These are phyloP conservation scores for Ctenosaura bakeri DNA, from an alignment of 2,797 vertebrate genomes.

Conservation along the genomic window DNA sequence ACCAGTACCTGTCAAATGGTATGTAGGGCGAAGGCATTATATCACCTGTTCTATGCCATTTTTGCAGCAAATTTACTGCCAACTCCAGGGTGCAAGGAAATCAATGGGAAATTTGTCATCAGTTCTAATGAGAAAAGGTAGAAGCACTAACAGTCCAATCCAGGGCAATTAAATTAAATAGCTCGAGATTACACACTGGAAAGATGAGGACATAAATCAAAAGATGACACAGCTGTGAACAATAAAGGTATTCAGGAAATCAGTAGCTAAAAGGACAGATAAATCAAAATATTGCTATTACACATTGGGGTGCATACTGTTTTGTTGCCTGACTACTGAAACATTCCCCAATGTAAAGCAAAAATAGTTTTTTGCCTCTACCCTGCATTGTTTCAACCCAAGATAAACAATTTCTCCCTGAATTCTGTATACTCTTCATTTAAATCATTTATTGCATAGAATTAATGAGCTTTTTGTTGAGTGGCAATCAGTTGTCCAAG, in stretches of 20 bases:
- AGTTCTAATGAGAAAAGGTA: conserved; percentile 5
- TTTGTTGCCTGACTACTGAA: conserved; percentile 9
- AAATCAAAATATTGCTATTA: conserved; percentile 18
- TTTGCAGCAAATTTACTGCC: background rate
- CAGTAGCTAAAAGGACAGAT: background rate
- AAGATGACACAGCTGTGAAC: conserved; percentile 34
- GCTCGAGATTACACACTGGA: conserved; percentile 11
- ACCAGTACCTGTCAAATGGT: background rate
- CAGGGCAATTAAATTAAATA: conserved; percentile 31
- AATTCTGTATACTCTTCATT: conserved; percentile 25
- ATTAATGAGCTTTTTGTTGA: conserved; percentile 15
- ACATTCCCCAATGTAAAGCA: background rate
- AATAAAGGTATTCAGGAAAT: background rate
- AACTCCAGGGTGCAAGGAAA: background rate
- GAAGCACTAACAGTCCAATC: background rate
- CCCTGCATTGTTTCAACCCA: no score
- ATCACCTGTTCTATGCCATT: conserved; percentile 1
- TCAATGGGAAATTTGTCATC: conserved; percentile 22
- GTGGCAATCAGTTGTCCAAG: conserved; percentile 4
- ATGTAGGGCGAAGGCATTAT: background rate
- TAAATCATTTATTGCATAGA: conserved; percentile 13
- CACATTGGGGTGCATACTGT: background rate
- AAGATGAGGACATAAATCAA: conserved; percentile 13
- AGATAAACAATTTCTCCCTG: no score
- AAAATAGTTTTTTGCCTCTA: no score